These are phyloP conservation scores for Eclectus roratus DNA, from an alignment of 2,113 vertebrate species.

Conservation along the genomic window DNA sequence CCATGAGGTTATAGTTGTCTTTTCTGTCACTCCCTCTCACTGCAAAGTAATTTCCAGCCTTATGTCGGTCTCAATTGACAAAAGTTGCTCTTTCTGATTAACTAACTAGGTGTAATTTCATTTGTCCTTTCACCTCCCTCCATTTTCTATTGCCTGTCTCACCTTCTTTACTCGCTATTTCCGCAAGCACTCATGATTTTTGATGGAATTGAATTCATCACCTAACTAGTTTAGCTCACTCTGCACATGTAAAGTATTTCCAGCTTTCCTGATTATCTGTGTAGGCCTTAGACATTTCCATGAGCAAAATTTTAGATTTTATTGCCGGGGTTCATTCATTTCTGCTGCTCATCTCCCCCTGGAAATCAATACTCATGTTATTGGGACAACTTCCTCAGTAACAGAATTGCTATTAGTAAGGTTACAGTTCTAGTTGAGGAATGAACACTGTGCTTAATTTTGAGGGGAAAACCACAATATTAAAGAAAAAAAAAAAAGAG, in stretches of 20 bases:
- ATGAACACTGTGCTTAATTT: background rate
- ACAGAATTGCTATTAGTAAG: background rate
- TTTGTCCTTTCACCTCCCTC: background rate
- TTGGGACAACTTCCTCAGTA: background rate
- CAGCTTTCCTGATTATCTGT: background rate
- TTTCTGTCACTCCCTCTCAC: background rate
- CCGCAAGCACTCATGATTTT: background rate
- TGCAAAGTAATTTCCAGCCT: background rate
- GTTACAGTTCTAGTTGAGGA: background rate
- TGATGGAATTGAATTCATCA: background rate
- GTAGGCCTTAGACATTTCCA: background rate
- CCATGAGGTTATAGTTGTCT: background rate
- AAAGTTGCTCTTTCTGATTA: background rate
- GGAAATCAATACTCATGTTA: background rate
- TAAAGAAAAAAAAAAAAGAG: background rate
- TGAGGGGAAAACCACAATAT: background rate
- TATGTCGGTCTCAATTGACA: background rate
- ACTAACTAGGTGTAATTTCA: background rate
- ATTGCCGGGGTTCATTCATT: background rate
- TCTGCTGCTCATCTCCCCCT: background rate
- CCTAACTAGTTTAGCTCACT: background rate
- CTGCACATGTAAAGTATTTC: background rate
- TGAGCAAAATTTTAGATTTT: background rate
- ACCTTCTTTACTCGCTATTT: background rate
- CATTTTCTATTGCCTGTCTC: background rate